Conservation (phyloP, 2,888 invertebrate species). For the Harpalus rufipes region DNA sequence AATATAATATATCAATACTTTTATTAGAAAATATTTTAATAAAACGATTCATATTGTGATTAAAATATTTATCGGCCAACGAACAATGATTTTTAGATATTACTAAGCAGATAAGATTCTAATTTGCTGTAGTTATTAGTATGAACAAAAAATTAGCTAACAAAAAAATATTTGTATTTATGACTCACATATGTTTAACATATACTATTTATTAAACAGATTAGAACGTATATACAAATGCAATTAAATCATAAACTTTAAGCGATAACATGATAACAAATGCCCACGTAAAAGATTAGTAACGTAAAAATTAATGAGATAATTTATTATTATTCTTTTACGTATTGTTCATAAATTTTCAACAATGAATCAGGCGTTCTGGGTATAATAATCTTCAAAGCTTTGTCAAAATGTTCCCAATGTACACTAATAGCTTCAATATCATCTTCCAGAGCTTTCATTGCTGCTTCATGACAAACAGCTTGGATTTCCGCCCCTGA, state of each 20-base stretch:
- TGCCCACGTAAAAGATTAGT: too few relatives aligned
- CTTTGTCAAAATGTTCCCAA: conserved; percentile 85
- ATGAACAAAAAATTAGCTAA: background rate
- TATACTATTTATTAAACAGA: background rate
- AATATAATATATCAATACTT: background rate
- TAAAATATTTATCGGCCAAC: background rate
- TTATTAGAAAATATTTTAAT: background rate
- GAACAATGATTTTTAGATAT: background rate
- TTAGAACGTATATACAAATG: background rate
- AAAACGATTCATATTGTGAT: background rate
- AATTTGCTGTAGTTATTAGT: background rate
- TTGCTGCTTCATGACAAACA: conserved; percentile 94
- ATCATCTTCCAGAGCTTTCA: conserved; percentile 89
- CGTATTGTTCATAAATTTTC: conserved; percentile 85
- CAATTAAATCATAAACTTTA: background rate
- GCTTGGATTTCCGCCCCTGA: conserved; percentile 97
- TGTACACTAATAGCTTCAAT: conserved; percentile 82
- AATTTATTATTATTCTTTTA: conserved; percentile 72
- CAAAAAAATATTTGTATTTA: background rate
- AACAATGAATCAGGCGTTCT: conserved; percentile 87
- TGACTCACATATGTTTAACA: background rate
- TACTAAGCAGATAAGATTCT: background rate
- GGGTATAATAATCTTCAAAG: conserved; percentile 86
- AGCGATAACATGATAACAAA: background rate
- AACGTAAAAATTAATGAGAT: background rate